Base-by-base conservation (phyloP, 2,888 invertebrate species). In the Laothoe populi region DNA sequence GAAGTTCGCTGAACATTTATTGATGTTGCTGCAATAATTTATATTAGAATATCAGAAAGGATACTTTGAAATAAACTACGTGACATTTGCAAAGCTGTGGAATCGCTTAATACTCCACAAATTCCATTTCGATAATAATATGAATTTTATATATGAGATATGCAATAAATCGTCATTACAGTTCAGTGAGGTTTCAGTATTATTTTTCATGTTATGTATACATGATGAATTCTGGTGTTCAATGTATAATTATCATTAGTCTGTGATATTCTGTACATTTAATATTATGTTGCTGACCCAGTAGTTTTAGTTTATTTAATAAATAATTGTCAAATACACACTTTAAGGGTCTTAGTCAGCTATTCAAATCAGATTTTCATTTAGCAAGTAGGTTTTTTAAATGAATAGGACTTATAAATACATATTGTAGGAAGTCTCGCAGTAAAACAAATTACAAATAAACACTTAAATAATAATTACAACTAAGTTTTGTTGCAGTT, bases 401-500 rank as follows among this genome's bases (percentile, higher is more conserved):
- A 49, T 40, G 24, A 40, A 49, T 19, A 49, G 19, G 16, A 31
- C 5, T 60, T 31, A 48, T 7, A 13, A 40, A 10, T 57, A 45
- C 35, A 45, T 19, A 23, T 16, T 62, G 58, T 74, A 74, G 83
- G 83, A 83, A 84, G 83, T 81, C 82, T 82, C 78, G 66, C 68
- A 31, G 2, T 5, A 31, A 31, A 31, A 4, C 8, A 31, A 4
- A 31, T 1, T 8, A 31, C 4, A 31, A 8, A 31, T 4, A 31
- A 31, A 31, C 8, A 31, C 5, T 70, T 64, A 64, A 65, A 57
- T 23, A 46, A 48, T n/a, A 62, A 24, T 61, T 26, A 44, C 57
- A 46, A 57, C 11, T 42, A 59, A 75, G 79, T 84, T 87, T 88
- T 88, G 85, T 87, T 90, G 90, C 87, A 77, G 84, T 90, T 90